Conservation (phyloP, 2,113 vertebrate species). For the Nanorana parkeri region DNA sequence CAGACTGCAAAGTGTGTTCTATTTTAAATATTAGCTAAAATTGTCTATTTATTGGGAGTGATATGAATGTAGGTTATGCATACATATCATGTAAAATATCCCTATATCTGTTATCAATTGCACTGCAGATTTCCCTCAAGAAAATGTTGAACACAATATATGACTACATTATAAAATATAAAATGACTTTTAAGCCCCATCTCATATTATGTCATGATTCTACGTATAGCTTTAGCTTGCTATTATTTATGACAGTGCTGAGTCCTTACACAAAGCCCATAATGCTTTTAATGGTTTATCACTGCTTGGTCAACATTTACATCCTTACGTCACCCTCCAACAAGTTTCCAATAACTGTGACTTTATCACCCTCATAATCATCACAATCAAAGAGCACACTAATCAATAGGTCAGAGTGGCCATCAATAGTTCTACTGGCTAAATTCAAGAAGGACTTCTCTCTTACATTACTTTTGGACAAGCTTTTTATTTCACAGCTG, state of each 20-base stretch:
- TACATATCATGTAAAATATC: too few relatives aligned
- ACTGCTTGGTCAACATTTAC: neutral
- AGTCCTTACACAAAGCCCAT: neutral
- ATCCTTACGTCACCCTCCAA: neutral
- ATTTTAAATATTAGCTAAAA: too few relatives aligned
- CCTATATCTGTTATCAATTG: too few relatives aligned
- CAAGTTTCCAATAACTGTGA: conserved; percentile 8
- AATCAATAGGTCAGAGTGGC: conserved; percentile 39
- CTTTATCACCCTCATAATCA: conserved; percentile 25
- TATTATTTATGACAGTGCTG: conserved; percentile 7
- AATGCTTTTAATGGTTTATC: conserved; percentile 4
- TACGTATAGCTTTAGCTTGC: neutral
- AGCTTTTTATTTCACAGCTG: neutral
- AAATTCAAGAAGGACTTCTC: conserved; percentile 4
- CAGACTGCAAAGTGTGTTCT: too few relatives aligned
- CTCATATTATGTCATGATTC: neutral
- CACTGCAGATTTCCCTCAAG: too few relatives aligned
- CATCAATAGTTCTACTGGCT: conserved; percentile 45
- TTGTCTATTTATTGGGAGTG: too few relatives aligned
- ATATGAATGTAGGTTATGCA: too few relatives aligned
- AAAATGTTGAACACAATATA: too few relatives aligned
- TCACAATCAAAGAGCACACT: conserved; percentile 7
- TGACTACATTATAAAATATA: too few relatives aligned
- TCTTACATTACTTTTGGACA: neutral
- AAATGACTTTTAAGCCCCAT: too few relatives aligned